Base-by-base conservation (phyloP, 1,140 invertebrate genomes). In the Oryctes rhinoceros region DNA sequence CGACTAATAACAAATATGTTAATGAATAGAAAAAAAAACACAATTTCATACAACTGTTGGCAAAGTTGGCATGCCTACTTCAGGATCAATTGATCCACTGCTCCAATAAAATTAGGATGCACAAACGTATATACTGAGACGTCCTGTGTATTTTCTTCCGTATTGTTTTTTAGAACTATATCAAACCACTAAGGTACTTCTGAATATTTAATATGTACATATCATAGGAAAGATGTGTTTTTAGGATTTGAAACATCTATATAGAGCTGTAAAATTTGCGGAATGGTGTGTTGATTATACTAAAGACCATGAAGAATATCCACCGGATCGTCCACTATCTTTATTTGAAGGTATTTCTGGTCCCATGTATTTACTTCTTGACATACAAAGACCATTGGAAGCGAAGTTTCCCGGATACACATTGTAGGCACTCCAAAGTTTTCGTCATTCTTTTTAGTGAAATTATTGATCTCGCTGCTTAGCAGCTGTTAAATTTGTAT, bases 121-220 rank as follows among this genome's bases (percentile, higher is more conserved):
- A 30, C 24, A 30, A 30, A 30, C 2, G 2, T 30, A 30, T 1
- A 30, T 30, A 30, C 2, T 30, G 24, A 30, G 24, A 1, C 2
- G 0, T 30, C 24, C 24, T 1, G 24, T 30, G 24, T 2, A 30
- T 30, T 30, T 30, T 30, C 24, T 30, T 30, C 24, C 93, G 20
- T 98, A 98, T 86, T 90, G 94, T 11, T 96, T 98, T 85, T 88
- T 98, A 13, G 88, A 92, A 81, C 86, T 98, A 0, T 98, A 93
- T 86, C 93, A 96, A 87, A 85, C 92, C 15, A 97, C 96, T 2
- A 90, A 92, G 84, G 94, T 96, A 87, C 85, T 39, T 71, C 71
- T 49, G 30, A 37, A 18, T 78, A 18, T 15, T 62, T 9, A 79
- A 79, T 37, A 79, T 79, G 47, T 76, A 48, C 15, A 13, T 47